Conservation (phyloP, 1,140 invertebrate genomes). For the Camponotus floridanus region DNA sequence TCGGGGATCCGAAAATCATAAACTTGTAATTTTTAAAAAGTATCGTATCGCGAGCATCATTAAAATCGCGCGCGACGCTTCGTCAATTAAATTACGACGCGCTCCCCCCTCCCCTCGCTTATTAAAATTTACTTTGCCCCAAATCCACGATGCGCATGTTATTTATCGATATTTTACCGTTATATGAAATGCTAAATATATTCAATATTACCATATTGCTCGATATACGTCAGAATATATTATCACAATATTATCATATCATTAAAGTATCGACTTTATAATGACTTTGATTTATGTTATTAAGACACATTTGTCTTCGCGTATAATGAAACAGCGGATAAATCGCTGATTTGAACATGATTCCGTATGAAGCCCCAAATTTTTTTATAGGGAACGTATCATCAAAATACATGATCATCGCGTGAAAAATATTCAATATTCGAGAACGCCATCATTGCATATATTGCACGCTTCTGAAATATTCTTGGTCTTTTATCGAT, state of each 20-base stretch:
- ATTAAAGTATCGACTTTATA: background rate
- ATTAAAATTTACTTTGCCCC: slow-evolving; percentile 20
- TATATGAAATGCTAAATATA: slow-evolving; percentile 30
- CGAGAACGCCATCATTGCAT: background rate
- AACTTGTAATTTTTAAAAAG: slow-evolving; percentile 6
- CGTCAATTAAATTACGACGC: slow-evolving; percentile 46
- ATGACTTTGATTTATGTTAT: slow-evolving; percentile 24
- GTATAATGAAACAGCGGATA: background rate
- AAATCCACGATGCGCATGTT: background rate
- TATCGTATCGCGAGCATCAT: slow-evolving; percentile 29
- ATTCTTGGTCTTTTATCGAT: background rate
- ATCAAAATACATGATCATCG: background rate
- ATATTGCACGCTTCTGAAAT: slow-evolving; percentile 1
- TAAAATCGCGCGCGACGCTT: slow-evolving; percentile 41
- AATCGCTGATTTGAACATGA: background rate
- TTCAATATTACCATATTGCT: background rate
- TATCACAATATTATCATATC: background rate
- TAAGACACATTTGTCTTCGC: slow-evolving; percentile 10
- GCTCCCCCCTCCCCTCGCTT: slow-evolving; percentile 8
- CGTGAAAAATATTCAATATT: background rate
- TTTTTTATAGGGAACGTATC: background rate
- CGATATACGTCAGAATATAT: background rate
- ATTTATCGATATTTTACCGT: background rate
- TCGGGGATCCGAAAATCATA: slow-evolving; percentile 5
- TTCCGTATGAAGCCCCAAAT: background rate